These are phyloP conservation scores for Pituophis catenifer DNA, from an alignment of 2,113 vertebrate genomes.

Conservation along the genomic window DNA sequence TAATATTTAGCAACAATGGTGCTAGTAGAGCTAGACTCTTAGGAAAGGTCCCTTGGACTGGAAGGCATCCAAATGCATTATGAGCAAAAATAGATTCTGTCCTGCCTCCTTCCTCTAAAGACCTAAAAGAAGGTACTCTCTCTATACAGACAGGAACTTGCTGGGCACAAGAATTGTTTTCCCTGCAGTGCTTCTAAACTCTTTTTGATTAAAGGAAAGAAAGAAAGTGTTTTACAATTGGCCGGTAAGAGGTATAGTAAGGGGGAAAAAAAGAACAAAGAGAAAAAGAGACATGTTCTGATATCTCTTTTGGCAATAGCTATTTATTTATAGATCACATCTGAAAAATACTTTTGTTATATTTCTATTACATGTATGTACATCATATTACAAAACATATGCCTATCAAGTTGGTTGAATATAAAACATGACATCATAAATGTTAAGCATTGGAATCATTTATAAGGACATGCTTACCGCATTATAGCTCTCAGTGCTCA, in stretches of 20 bases:
- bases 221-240: not conserved
- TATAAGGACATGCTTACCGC: slow-evolving; percentile 52
- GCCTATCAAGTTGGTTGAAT: slow-evolving; percentile 47
- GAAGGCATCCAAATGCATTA: not conserved
- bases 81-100: not conserved
- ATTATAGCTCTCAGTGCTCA: not conserved
- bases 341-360: slow-evolving; percentile 42
- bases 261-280: not conserved
- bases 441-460: slow-evolving; percentile 59
- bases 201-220: not conserved
- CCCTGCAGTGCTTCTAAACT: not conserved
- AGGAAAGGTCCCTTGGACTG: not conserved
- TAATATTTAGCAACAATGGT: not conserved
- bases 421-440: slow-evolving; percentile 33
- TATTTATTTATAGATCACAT: slow-evolving; percentile 58
- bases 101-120: not conserved
- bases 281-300: not conserved
- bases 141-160: not conserved
- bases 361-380: slow-evolving; percentile 44
- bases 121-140: not conserved
- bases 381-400: slow-evolving; percentile 60
- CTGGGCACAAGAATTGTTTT: not conserved
- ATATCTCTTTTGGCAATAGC: not conserved
- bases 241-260: not conserved
- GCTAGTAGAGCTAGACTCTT: not conserved